Evolutionary conservation across 2,113 vertebrate genomes (phyloP), one percentile per base, ranked within the genome.

Genomic region (Mesocricetus auratus): DNA sequence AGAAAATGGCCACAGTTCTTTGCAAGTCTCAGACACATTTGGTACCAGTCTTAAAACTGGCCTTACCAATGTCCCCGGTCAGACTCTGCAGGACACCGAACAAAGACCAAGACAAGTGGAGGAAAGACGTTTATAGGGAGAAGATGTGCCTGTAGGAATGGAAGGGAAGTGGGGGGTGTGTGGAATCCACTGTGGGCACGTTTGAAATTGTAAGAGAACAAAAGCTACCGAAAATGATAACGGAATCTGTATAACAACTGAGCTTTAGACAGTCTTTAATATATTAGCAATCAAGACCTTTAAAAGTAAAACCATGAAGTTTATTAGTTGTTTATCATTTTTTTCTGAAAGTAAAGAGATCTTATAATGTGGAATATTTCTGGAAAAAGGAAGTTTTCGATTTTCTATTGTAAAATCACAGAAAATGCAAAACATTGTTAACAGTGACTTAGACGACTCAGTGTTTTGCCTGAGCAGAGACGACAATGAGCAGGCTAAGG

Each of bases 331-430:
- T 60, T 94, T n/a, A 92, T 78, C 45, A 85, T 22, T 2, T 93
- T n/a, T 15, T 69, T 97, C 68, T 79, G 75, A 36, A 75, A 2
- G 66, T 71, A 62, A 86, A 79, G 11, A 45, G 11, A 56, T 85
- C 21, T 95, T 7, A 89, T 75, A 91, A 95, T 92, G 95, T 94
- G 86, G 0, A 95, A 86, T 69, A 81, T 64, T 91, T 47, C 90
- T 68, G 31, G 29, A 17, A 83, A 26, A 81, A 77, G 8, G 45
- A 58, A 82, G 11, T 75, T 95, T 81, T 86, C 31, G 71, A 58
- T 19, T 17, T 92, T 94, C 0, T 50, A 1, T 33, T 69, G 17
- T 68, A 56, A 91, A 78, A 62, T n/a, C 50, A 58, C 45, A 33
- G n/a, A 60, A 86, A 78, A 42, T 21, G 56, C 45, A 90, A 92